These are phyloP conservation scores for Polia nebulosa DNA, from an alignment of 2,888 invertebrate species.

Conservation along the genomic window DNA sequence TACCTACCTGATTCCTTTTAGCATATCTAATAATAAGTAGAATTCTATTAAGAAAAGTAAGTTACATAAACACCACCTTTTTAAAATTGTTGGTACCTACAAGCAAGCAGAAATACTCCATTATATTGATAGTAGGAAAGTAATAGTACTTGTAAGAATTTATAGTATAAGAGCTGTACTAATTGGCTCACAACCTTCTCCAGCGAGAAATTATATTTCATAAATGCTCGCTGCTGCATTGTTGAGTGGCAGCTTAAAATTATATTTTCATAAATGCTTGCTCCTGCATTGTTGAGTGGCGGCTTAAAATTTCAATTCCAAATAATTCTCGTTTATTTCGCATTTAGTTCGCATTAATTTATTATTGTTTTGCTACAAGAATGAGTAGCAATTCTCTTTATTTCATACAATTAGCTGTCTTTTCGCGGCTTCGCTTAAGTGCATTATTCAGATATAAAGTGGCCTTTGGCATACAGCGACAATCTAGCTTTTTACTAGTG, in stretches of 20 bases:
- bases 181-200: not conserved
- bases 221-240: not conserved
- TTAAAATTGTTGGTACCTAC: not conserved
- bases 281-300: not conserved
- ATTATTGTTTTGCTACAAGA: not conserved
- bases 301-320: not conserved
- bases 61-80: not conserved
- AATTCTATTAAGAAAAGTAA: not conserved
- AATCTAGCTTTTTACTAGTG: too few species aligned
- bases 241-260: not conserved
- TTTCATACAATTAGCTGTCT: not conserved
- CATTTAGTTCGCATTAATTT: not conserved
- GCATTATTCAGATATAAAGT: too few species aligned
- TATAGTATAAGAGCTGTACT: not conserved
- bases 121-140: not conserved
- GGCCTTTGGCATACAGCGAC: too few species aligned
- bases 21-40: too few species aligned
- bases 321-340: not conserved
- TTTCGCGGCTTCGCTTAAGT: too few species aligned
- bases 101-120: not conserved
- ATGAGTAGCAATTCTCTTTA: not conserved
- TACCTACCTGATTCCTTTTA: too few species aligned
- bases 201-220: not conserved
- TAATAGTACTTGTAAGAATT: not conserved
- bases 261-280: not conserved